Base-by-base conservation (phyloP, 1,140 invertebrate genomes). In the Gonioctena quinquepunctata region DNA sequence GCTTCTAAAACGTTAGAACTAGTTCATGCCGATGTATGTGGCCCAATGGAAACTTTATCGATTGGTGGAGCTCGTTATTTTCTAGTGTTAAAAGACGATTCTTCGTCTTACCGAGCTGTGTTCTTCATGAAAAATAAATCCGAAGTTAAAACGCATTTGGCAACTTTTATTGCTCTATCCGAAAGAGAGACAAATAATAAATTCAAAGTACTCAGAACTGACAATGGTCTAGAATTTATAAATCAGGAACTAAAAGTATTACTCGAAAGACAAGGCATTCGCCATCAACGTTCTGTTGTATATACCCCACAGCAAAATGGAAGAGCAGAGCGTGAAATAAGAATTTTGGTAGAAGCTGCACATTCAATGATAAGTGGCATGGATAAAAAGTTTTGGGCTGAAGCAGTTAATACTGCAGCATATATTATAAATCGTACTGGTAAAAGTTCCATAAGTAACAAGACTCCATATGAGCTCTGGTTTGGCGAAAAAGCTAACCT, bases 241-340 rank as follows among this genome's bases (percentile, higher is more conserved):
- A 85, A 83, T 59, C 69, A 75, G 61, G 72, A 80, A 22, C 56
- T 85, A 2, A 69, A 77, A 66, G 62, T 81, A n/a, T 52, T 81
- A 5, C 73, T 79, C 1, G 13, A 63, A 22, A 63, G 33, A 50
- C 27, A 62, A 48, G 82, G 81, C 6, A 83, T 85, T 19, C 61
- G 26, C 22, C 82, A 85, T 69, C 77, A 84, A 73, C 79, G 62
- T 5, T 79, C 77, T 16, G 77, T 80, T 18, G 54, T 80, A 1
- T 86, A 86, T 69, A 84, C 81, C 3, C 83, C 85, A 0, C 69
- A 88, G 74, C 81, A 86, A 69, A 88, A 88, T 75, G 84, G 85
- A 5, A 73, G 73, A 22, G 78, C 80, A n/a, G 86, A 86, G 69
- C 66, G 79, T 52, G 80, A 83, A 68, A 85, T 79, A 26, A 63